Conservation (phyloP, 2,113 vertebrate species). For the Hippocampus abdominalis region DNA sequence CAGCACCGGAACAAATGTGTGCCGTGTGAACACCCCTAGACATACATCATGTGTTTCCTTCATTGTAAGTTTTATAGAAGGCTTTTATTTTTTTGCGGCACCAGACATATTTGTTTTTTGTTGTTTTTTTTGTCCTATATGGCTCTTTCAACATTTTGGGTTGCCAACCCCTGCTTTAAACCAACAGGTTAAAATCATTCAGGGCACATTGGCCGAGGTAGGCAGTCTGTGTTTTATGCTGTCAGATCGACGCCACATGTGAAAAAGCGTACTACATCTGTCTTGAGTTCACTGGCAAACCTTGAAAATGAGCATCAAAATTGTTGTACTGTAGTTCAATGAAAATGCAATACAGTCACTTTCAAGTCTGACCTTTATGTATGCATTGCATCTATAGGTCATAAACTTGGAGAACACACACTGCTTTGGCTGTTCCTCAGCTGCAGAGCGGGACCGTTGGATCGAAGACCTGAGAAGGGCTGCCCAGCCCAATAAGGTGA, state of each 20-base stretch:
- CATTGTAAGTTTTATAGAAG: too few species aligned
- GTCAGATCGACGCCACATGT: not conserved
- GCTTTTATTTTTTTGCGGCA: too few species aligned
- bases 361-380: not conserved
- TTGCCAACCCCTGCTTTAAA: too few species aligned
- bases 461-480: conserved; percentile 85
- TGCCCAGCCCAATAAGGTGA: conserved; percentile 86
- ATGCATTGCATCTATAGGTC: conserved; percentile 66
- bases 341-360: too few species aligned
- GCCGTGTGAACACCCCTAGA: too few species aligned
- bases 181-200: not conserved
- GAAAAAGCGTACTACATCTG: not conserved
- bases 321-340: not conserved
- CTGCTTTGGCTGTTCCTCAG: conserved; percentile 85
- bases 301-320: not conserved
- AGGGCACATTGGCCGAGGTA: not conserved
- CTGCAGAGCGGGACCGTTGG: conserved; percentile 88
- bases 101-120: too few species aligned
- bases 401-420: conserved; percentile 80
- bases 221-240: not conserved
- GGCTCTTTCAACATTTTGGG: too few species aligned
- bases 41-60: too few species aligned
- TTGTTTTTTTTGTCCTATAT: too few species aligned
- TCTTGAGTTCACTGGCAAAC: not conserved
- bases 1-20: too few species aligned